Evolutionary conservation across 2,113 vertebrate genomes (phyloP).

Genomic region (Capreolus pygargus): DNA sequence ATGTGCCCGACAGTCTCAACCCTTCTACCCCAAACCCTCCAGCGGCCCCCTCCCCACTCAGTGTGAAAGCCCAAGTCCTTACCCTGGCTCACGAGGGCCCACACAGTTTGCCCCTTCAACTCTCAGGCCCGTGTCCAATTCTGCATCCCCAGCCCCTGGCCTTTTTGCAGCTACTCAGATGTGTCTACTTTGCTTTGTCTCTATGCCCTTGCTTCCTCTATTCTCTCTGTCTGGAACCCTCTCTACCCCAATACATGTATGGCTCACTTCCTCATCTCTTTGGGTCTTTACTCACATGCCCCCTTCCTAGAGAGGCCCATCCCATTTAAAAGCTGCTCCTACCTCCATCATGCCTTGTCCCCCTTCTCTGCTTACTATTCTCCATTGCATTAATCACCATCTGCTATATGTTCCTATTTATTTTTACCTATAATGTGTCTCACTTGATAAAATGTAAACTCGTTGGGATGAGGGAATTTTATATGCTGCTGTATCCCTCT

Average conservation of each 20-base stretch:
- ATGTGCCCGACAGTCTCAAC: background rate
- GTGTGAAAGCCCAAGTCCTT: background rate
- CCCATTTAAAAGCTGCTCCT: background rate
- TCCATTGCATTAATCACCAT: background rate
- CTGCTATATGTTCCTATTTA: background rate
- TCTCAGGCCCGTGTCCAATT: too few species aligned
- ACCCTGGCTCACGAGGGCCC: background rate
- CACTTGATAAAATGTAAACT: background rate
- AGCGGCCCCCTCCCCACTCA: rapidly evolving
- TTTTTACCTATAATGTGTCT: background rate
- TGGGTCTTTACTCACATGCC: background rate
- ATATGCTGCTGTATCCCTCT: background rate
- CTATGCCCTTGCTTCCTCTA: background rate
- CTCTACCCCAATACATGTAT: background rate
- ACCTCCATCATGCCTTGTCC: background rate
- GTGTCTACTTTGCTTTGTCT: background rate
- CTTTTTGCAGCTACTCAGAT: too few species aligned
- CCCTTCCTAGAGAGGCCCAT: background rate
- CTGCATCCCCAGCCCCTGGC: rapidly evolving
- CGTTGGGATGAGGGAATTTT: background rate
- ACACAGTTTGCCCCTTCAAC: too few species aligned
- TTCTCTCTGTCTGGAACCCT: background rate
- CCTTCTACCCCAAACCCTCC: background rate
- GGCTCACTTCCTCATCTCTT: background rate
- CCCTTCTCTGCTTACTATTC: background rate